These are phyloP conservation scores for Apostichopus leukothele DNA, from an alignment of 53 echinoderm and acorn worm species.

Conservation along the genomic window DNA sequence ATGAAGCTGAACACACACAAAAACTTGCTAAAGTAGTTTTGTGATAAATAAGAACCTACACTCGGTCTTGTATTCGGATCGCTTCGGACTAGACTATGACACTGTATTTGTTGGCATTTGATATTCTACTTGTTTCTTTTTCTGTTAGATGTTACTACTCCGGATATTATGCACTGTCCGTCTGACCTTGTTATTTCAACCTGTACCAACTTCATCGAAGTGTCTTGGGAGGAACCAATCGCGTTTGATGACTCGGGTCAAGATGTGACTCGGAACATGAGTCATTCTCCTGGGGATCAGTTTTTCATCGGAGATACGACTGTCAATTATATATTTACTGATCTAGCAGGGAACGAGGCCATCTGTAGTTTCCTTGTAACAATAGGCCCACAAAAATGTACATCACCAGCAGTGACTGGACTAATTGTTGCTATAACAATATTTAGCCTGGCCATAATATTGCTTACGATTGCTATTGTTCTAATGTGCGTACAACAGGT, in stretches of 20 bases:
- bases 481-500: background rate
- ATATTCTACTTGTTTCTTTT: too few species aligned
- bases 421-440: slow-evolving; percentile 2
- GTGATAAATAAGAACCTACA: too few species aligned
- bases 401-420: background rate
- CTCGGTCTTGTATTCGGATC: too few species aligned
- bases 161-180: slow-evolving; percentile 5
- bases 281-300: slow-evolving; percentile 61
- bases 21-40: too few species aligned
- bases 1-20: too few species aligned
- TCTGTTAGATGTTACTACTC: background rate
- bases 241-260: slow-evolving; percentile 76
- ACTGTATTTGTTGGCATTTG: background rate
- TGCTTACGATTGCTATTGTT: background rate
- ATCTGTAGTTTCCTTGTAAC: slow-evolving; percentile 66
- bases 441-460: slow-evolving; percentile 10
- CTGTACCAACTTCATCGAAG: background rate
- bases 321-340: slow-evolving; percentile 78
- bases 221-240: slow-evolving; percentile 74
- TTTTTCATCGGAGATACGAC: slow-evolving; percentile 63
- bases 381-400: background rate
- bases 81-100: too few species aligned
- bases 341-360: slow-evolving; percentile 73
- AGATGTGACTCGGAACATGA: slow-evolving; percentile 51
- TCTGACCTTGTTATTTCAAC: background rate